Conservation (phyloP, 2,888 invertebrate species). For the Drosophila lacicola region DNA sequence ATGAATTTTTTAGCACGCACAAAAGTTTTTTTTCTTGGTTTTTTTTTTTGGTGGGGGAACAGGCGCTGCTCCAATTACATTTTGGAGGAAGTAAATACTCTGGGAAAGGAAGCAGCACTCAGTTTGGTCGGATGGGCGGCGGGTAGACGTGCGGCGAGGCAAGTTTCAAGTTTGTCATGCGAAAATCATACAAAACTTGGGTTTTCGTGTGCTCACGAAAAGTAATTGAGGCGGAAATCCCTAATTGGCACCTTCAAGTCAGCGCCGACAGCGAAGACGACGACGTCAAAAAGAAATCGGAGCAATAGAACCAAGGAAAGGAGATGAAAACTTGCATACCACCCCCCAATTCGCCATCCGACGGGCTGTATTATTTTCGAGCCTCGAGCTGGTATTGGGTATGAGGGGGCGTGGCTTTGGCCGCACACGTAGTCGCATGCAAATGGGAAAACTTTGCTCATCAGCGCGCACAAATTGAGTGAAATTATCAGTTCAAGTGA, state of each 20-base stretch:
- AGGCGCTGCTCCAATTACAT: constrained; percentile 66
- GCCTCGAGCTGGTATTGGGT: neutral
- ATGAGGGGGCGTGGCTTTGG: constrained; percentile 13
- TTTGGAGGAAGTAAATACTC: constrained; percentile 68
- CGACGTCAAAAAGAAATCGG: constrained; percentile 61
- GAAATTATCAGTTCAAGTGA: constrained; percentile 80
- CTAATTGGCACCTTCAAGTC: constrained; percentile 80
- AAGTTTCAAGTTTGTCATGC: constrained; percentile 80
- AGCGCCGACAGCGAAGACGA: constrained; percentile 18
- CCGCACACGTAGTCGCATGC: constrained; percentile 75
- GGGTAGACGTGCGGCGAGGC: constrained; percentile 22
- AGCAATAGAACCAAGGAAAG: constrained; percentile 28
- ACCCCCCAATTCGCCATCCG: neutral
- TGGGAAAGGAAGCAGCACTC: constrained; percentile 56
- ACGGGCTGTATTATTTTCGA: constrained; percentile 17
- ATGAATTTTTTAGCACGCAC: constrained; percentile 71
- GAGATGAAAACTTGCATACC: constrained; percentile 57
- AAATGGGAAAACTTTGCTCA: constrained; percentile 81
- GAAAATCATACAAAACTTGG: constrained; percentile 81
- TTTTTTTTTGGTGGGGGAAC: constrained; percentile 16
- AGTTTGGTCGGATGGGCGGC: constrained; percentile 13
- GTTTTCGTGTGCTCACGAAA: constrained; percentile 76
- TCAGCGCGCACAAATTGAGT: constrained; percentile 80
- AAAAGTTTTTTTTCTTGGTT: constrained; percentile 30
- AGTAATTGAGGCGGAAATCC: constrained; percentile 80